Conservation (phyloP, 2,888 invertebrate genomes). For the Pollenia griseotomentosa region DNA sequence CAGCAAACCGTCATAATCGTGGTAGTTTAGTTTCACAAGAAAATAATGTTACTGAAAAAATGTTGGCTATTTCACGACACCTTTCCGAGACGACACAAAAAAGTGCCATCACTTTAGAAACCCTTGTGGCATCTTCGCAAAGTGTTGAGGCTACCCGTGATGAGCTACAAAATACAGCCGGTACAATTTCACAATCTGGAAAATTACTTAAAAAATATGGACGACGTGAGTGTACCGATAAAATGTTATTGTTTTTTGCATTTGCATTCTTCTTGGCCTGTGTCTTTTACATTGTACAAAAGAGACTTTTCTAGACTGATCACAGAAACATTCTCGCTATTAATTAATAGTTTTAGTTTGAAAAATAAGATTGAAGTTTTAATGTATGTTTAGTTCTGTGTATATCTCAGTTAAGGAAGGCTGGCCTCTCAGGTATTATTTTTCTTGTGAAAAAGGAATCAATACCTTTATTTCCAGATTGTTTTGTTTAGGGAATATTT, state of each 20-base stretch:
- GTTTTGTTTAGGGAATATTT: constrained; percentile 66
- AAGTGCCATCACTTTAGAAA: constrained; percentile 93
- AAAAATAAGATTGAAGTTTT: neutral
- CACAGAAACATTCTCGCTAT: neutral
- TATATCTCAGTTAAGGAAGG: constrained; percentile 23
- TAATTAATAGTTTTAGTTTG: neutral
- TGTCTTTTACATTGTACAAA: constrained; percentile 96
- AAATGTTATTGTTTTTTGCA: constrained; percentile 94
- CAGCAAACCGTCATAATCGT: constrained; percentile 85
- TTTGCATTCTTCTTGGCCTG: constrained; percentile 95
- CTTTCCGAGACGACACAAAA: constrained; percentile 94
- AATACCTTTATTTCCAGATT: constrained; percentile 58
- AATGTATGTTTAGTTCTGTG: neutral
- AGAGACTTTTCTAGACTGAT: constrained; percentile 90
- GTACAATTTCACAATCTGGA: constrained; percentile 94
- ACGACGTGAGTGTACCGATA: constrained; percentile 97
- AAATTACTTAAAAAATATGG: constrained; percentile 97
- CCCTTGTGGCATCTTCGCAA: constrained; percentile 89
- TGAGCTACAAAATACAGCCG: constrained; percentile 93
- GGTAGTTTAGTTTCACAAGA: constrained; percentile 85
- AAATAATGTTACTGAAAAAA: constrained; percentile 91
- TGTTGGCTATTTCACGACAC: constrained; percentile 93
- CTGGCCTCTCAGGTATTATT: constrained; percentile 55
- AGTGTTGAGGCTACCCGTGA: constrained; percentile 90
- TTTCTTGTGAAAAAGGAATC: constrained; percentile 24